Evolutionary conservation across 1,140 invertebrate species (phyloP), one percentile per base, ranked within the genome.

Genomic region (Bombus waltoni): DNA sequence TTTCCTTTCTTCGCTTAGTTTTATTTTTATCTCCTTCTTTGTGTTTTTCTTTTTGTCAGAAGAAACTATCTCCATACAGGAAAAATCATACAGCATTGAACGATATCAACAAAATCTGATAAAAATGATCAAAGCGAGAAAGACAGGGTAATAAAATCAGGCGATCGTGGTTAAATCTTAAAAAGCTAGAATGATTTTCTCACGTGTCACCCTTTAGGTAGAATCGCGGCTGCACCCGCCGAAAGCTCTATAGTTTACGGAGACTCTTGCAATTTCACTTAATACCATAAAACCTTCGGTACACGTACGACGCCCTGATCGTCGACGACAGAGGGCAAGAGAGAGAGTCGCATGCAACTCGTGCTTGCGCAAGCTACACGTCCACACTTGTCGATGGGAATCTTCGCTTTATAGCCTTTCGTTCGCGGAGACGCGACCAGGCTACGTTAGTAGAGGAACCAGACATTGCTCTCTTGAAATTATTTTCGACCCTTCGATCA

Each of bases 281-380:
- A 93, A 94, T 93, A 92, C 93, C 90, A 93, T 93, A 93, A 93
- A 94, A 94, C 91, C 92, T 91, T 92, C 85, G 89, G 89, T 77
- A 89, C 85, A 90, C 88, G 92, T 89, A 85, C 66, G 66, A 81
- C 81, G 72, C 75, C 59, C 76, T 73, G 76, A 62, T 70, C 42
- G 72, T 59, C 68, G 40, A 25, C 18, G 44, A 57, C 62, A 32
- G 57, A 82, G 25, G 8, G 22, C 11, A 32, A 32, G 10, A 53
- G n/a, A 18, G 6, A 35, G 72, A 76, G 32, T 72, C 62, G 40
- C 35, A 9, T 35, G 47, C 62, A 83, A 28, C 53, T 66, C 57
- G 84, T 79, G 76, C 40, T 73, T 59, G 65, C 47, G 38, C 42
- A 42, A 72, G 42, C 70, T 59, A 32, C 53, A 81, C 81, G 72